Evolutionary conservation across 2,888 invertebrate species (phyloP).

Genomic region (Monochamus alternatus): DNA sequence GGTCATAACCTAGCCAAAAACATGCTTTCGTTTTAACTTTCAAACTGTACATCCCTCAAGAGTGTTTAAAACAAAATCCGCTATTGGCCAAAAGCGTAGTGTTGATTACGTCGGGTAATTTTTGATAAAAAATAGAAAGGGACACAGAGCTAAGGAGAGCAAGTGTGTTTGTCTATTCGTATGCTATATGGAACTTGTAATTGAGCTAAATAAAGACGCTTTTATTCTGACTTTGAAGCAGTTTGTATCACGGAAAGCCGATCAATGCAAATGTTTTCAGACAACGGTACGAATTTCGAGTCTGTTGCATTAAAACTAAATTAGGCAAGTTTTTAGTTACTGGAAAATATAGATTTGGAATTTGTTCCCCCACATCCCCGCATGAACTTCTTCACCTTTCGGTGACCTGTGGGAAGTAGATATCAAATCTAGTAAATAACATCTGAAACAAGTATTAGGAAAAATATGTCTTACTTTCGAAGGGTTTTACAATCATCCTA

Average conservation of each 20-base stretch:
- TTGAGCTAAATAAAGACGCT: conserved; percentile 46
- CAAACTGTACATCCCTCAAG: conserved; percentile 37
- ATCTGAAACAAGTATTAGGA: conserved; percentile 53
- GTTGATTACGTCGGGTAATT: conserved; percentile 53
- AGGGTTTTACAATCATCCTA: conserved; percentile 57
- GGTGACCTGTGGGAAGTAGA: conserved; percentile 63
- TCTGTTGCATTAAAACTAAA: conserved; percentile 34
- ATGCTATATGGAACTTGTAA: conserved; percentile 45
- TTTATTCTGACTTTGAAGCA: conserved; percentile 48
- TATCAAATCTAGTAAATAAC: conserved; percentile 58
- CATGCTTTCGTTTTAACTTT: conserved; percentile 44
- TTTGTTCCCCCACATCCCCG: conserved; percentile 58
- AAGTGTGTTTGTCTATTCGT: no score
- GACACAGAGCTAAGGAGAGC: conserved; percentile 2
- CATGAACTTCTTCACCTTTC: conserved; percentile 52
- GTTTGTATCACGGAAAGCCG: conserved; percentile 47
- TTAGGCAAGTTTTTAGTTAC: conserved; percentile 2
- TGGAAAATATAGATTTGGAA: conserved; percentile 54
- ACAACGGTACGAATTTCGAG: conserved; percentile 52
- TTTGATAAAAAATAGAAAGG: conserved; percentile 42
- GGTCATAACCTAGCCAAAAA: conserved; percentile 45
- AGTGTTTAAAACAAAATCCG: conserved; percentile 35
- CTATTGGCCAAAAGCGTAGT: conserved; percentile 45
- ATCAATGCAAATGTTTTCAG: conserved; percentile 44
- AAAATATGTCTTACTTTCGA: conserved; percentile 54